A percentile compares a stretch with the other conserved stretches of the same genome.
Evolutionary conservation across 2,888 invertebrate genomes (phyloP).

Genomic region (Prenolepis imparis): DNA sequence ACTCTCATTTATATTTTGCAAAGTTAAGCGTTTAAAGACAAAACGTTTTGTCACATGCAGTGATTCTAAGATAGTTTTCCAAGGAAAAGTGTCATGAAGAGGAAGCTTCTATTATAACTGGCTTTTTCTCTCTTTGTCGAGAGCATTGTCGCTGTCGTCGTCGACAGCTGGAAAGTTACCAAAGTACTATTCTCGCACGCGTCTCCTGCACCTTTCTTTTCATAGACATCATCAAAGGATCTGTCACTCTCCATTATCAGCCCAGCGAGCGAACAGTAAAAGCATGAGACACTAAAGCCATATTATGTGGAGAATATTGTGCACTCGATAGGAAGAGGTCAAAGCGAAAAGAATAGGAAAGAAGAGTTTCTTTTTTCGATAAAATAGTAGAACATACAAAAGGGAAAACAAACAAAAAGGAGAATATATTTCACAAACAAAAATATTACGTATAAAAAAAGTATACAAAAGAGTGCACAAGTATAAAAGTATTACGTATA

Average conservation of each 20-base stretch:
- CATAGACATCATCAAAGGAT: constrained; percentile 74
- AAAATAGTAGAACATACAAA: constrained; percentile 18
- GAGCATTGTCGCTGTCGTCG: constrained; percentile 55
- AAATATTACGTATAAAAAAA: background rate
- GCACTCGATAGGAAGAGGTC: constrained; percentile 73
- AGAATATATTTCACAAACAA: constrained; percentile 27
- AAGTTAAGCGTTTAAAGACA: background rate
- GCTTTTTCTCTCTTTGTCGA: constrained; percentile 59
- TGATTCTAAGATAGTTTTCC: constrained; percentile 43
- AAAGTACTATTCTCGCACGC: constrained; percentile 47
- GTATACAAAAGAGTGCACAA: too few species aligned
- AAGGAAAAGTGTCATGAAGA: constrained; percentile 59
- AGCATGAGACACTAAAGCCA: constrained; percentile 69
- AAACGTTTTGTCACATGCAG: constrained; percentile 9
- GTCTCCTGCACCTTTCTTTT: constrained; percentile 40
- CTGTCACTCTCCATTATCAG: constrained; percentile 77
- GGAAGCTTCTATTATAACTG: constrained; percentile 61
- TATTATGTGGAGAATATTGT: constrained; percentile 75
- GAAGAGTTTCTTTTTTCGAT: constrained; percentile 33
- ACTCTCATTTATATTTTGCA: background rate
- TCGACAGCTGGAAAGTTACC: constrained; percentile 72
- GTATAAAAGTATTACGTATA: background rate
- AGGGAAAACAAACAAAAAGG: background rate
- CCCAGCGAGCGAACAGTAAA: constrained; percentile 71
- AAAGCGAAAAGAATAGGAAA: constrained; percentile 48